A percentile compares a stretch with the other conserved stretches of the same genome.
Evolutionary conservation across 2,888 invertebrate genomes (phyloP).

Genomic region (Coleophora flavipennella): DNA sequence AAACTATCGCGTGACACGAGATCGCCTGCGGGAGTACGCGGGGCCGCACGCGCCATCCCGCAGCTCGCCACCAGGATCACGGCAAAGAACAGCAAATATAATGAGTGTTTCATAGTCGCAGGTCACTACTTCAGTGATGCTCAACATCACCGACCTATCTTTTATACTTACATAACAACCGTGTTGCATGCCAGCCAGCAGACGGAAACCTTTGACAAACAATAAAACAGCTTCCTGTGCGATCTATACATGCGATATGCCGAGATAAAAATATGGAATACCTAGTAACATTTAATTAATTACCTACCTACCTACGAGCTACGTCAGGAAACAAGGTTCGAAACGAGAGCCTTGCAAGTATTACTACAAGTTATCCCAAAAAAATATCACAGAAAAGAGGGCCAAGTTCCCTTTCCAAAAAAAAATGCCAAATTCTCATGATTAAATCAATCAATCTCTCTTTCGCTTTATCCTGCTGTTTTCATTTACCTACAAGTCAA

Average conservation of each 20-base stretch:
- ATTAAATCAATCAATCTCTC: too few species aligned
- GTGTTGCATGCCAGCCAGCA: conserved; percentile 37
- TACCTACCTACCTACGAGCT: conserved; percentile 18
- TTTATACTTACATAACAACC: conserved; percentile 34
- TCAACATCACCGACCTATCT: conserved; percentile 4
- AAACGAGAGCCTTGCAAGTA: neutral
- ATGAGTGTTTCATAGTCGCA: conserved; percentile 45
- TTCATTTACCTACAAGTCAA: too few species aligned
- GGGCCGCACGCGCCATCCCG: conserved; percentile 19
- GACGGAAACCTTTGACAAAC: conserved; percentile 52
- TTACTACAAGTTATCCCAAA: too few species aligned
- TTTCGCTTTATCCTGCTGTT: too few species aligned
- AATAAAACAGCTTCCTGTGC: conserved; percentile 55
- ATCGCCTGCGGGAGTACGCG: conserved; percentile 14
- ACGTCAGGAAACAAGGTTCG: conserved; percentile 15
- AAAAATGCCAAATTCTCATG: too few species aligned
- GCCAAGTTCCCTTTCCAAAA: too few species aligned
- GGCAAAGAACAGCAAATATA: conserved; percentile 38
- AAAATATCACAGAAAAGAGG: too few species aligned
- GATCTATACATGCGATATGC: conserved; percentile 43
- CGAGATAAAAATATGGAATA: conserved; percentile 35
- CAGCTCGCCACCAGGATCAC: conserved; percentile 23
- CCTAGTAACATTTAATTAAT: conserved; percentile 38
- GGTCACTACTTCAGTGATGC: conserved; percentile 26
- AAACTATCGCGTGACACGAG: conserved; percentile 8